Percentiles rank a stretch among this genome's conserved stretches.
These are phyloP conservation scores for Zootermopsis nevadensis DNA, from an alignment of 2,888 invertebrate species.

Conservation along the genomic window DNA sequence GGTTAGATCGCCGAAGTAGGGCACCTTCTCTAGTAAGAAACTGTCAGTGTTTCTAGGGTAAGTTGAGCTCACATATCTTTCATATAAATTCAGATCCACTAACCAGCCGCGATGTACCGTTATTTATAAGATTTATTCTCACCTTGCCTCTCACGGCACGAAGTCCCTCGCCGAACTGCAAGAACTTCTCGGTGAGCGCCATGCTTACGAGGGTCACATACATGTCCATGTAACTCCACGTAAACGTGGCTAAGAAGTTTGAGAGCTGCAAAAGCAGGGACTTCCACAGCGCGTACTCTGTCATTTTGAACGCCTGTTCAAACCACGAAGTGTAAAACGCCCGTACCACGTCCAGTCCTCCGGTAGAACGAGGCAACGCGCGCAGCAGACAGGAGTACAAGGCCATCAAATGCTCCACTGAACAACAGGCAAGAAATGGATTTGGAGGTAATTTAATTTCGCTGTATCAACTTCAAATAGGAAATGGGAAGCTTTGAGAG, in stretches of 20 bases:
- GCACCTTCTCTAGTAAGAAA: no score
- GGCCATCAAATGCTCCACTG: slow-evolving; percentile 46
- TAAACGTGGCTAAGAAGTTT: slow-evolving; percentile 55
- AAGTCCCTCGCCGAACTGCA: slow-evolving; percentile 65
- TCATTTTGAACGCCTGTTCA: slow-evolving; percentile 67
- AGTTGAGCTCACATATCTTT: no score
- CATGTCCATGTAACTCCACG: slow-evolving; percentile 58
- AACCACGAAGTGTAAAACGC: slow-evolving; percentile 42
- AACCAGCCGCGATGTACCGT: no score
- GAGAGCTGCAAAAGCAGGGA: not conserved
- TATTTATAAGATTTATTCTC: no score
- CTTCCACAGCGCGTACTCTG: slow-evolving; percentile 60
- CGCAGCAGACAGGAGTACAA: slow-evolving; percentile 21
- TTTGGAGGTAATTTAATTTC: no score
- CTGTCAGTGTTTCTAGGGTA: no score
- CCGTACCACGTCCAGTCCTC: slow-evolving; percentile 30
- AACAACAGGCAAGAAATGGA: not conserved
- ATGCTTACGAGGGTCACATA: slow-evolving; percentile 57
- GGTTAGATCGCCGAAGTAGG: no score
- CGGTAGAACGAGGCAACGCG: slow-evolving; percentile 26
- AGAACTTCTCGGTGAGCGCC: slow-evolving; percentile 71
- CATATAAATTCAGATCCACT: no score
- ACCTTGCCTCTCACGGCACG: slow-evolving; percentile 14
- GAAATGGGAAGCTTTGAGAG: no score
- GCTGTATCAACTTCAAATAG: no score